Conservation (phyloP, 2,888 invertebrate species). For the Pseudeuparius sepicola region DNA sequence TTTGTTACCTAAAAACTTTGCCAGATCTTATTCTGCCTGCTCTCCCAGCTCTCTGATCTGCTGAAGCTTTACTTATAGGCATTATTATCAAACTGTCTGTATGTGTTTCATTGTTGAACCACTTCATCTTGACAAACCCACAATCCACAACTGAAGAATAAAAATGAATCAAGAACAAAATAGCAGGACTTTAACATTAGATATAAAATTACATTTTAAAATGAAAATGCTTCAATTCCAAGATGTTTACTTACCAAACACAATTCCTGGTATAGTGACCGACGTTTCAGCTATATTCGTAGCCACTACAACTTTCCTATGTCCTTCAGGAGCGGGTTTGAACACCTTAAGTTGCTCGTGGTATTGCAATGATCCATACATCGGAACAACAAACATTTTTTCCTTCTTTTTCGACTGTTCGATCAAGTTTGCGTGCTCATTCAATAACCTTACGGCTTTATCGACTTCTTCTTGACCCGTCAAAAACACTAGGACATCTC, state of each 20-base stretch:
- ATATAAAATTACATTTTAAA: constrained; percentile 7
- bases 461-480: constrained; percentile 94
- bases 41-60: constrained; percentile 84
- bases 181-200: too few relatives aligned
- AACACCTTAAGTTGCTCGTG: constrained; percentile 76
- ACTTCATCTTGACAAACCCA: constrained; percentile 90
- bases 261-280: constrained; percentile 87
- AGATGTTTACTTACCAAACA: constrained; percentile 54
- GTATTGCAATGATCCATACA: constrained; percentile 85
- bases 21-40: constrained; percentile 80
- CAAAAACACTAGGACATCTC: constrained; percentile 86
- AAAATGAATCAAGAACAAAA: too few relatives aligned
- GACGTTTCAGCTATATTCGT: constrained; percentile 98
- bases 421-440: constrained; percentile 49
- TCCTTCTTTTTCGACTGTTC: constrained; percentile 42
- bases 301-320: constrained; percentile 82
- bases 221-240: neutral
- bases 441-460: constrained; percentile 55
- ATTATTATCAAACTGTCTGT: constrained; percentile 77
- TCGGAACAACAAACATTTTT: constrained; percentile 64
- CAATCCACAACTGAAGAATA: constrained; percentile 72
- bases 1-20: constrained; percentile 62
- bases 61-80: constrained; percentile 79
- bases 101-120: constrained; percentile 74
- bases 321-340: constrained; percentile 55